These are phyloP conservation scores for Nephrocerus scutellatus DNA, from an alignment of 2,888 invertebrate species.

Conservation along the genomic window DNA sequence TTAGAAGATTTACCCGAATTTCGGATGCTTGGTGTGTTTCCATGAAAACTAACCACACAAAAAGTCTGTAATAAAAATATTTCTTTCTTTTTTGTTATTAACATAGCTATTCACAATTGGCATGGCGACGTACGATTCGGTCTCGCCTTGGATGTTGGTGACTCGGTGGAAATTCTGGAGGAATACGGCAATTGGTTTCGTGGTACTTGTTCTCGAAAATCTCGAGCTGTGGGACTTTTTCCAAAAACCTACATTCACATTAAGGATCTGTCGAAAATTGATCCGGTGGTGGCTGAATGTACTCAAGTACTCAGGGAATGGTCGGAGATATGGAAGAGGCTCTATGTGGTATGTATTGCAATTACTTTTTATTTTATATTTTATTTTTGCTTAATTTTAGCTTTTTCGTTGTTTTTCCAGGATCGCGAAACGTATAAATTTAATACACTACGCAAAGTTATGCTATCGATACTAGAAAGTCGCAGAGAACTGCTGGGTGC, in stretches of 20 bases:
- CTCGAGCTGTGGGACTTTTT: slow-evolving; percentile 60
- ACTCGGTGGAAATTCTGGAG: slow-evolving; percentile 85
- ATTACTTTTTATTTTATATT: background rate
- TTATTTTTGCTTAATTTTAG: background rate
- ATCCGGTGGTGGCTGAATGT: slow-evolving; percentile 85
- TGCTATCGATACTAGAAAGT: slow-evolving; percentile 82
- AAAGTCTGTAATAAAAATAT: slow-evolving; percentile 7
- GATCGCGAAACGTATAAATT: slow-evolving; percentile 79
- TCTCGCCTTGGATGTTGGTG: slow-evolving; percentile 81
- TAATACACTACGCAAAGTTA: slow-evolving; percentile 77
- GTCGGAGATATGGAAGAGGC: slow-evolving; percentile 85
- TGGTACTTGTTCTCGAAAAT: slow-evolving; percentile 75
- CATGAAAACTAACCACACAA: too few relatives aligned
- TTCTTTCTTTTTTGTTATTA: slow-evolving; percentile 14
- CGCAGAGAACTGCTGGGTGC: slow-evolving; percentile 77
- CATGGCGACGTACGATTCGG: slow-evolving; percentile 72
- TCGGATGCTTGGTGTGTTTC: too few relatives aligned
- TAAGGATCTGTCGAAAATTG: slow-evolving; percentile 79
- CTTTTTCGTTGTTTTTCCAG: slow-evolving; percentile 47
- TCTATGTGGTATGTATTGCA: slow-evolving; percentile 71
- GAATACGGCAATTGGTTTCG: slow-evolving; percentile 80
- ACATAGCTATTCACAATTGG: slow-evolving; percentile 87
- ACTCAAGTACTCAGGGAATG: slow-evolving; percentile 88
- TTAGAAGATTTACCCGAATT: too few relatives aligned
- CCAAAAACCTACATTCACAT: slow-evolving; percentile 79